Evolutionary conservation across 2,113 vertebrate species (phyloP).

Genomic region (Oostethus manadensis): DNA sequence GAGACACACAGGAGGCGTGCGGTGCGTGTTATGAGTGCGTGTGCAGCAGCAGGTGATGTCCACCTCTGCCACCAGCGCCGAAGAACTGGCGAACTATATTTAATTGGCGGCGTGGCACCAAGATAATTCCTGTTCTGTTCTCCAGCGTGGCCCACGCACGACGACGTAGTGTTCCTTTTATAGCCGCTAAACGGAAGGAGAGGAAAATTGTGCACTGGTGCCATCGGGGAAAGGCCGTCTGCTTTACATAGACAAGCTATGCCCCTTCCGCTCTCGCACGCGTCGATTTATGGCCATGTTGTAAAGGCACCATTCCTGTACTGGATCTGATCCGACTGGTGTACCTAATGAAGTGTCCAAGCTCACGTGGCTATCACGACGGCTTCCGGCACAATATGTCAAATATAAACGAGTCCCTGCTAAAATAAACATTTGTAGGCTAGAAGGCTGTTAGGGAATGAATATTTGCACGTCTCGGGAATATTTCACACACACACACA

Average conservation of each 20-base stretch:
- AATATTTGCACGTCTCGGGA: conserved; percentile 42
- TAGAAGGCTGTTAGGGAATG: conserved; percentile 16
- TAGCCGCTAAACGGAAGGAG: not conserved
- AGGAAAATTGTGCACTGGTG: not conserved
- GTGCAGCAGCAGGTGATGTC: conserved; percentile 41
- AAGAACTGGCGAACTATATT: conserved; percentile 34
- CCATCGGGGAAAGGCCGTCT: conserved; percentile 5
- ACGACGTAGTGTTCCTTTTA: conserved; percentile 15
- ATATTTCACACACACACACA: conserved; percentile 31
- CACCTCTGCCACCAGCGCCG: conserved; percentile 22
- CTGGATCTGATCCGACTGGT: too few relatives aligned
- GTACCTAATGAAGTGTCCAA: too few relatives aligned
- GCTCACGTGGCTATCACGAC: too few relatives aligned
- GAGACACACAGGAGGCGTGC: conserved; percentile 26
- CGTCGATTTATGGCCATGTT: too few relatives aligned
- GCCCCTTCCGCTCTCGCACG: too few relatives aligned
- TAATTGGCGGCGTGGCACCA: conserved; percentile 31
- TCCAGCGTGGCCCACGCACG: conserved; percentile 21
- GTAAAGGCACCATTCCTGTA: too few relatives aligned
- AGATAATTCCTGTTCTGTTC: conserved; percentile 21
- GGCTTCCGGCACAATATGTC: not conserved
- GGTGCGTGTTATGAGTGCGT: not conserved
- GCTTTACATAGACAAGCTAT: not conserved
- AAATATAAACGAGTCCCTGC: conserved; percentile 29
- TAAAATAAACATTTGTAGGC: conserved; percentile 16